Conservation (phyloP, 2,113 vertebrate genomes). For the Okapia johnstoni region DNA sequence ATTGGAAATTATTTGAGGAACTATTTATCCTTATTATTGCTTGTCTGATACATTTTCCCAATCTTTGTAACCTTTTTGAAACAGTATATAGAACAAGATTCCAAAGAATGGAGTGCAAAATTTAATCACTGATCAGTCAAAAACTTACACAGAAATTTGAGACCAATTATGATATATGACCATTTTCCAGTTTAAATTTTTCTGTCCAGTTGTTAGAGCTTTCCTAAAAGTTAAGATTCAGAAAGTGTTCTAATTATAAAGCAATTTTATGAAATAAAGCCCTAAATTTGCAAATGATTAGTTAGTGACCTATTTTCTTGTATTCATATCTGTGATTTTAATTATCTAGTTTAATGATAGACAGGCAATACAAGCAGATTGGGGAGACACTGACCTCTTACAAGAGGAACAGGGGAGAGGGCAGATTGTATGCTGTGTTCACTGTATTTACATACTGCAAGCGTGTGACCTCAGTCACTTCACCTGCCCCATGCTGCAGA, state of each 20-base stretch:
- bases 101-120: not conserved
- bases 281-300: not conserved
- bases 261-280: not conserved
- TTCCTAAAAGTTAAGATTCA: slow-evolving; percentile 20
- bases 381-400: not conserved
- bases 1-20: slow-evolving; percentile 17
- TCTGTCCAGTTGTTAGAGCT: not conserved
- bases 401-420: not conserved
- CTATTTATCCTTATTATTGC: not conserved
- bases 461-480: not conserved
- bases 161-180: not conserved
- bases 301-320: not conserved
- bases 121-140: not conserved
- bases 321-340: not conserved
- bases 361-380: not conserved
- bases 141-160: not conserved
- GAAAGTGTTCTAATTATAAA: slow-evolving; percentile 14
- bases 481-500: not conserved
- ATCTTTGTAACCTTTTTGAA: not conserved
- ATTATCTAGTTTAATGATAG: not conserved
- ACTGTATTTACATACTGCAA: not conserved
- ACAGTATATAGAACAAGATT: not conserved
- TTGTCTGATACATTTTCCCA: not conserved
- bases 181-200: slow-evolving; percentile 5
- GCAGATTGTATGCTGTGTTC: not conserved